Evolutionary conservation across 2,888 invertebrate genomes (phyloP).

Genomic region (Anthoptus insignis): DNA sequence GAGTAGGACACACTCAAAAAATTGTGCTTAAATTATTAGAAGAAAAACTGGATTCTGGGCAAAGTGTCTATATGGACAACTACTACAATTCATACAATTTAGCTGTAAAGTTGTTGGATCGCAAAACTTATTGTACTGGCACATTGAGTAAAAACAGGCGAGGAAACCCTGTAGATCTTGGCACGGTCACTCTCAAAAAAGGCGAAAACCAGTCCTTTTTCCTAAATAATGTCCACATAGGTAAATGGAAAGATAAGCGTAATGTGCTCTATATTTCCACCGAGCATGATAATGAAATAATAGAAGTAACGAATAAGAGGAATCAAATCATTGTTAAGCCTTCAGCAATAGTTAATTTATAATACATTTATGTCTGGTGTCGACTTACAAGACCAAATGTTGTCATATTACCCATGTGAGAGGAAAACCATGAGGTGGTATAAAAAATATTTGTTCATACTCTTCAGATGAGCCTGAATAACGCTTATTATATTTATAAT

Average conservation of each 20-base stretch:
- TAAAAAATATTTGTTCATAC: no score
- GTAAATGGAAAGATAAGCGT: constrained; percentile 50
- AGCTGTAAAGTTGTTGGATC: constrained; percentile 54
- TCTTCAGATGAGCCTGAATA: no score
- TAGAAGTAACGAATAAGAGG: constrained; percentile 39
- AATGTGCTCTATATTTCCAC: constrained; percentile 32
- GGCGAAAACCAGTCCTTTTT: constrained; percentile 51
- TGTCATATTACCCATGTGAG: no score
- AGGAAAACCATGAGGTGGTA: no score
- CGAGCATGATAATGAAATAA: constrained; percentile 41
- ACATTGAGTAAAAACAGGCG: constrained; percentile 35
- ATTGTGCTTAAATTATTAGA: constrained; percentile 57
- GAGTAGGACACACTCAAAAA: constrained; percentile 50
- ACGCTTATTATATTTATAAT: no score
- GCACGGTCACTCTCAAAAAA: constrained; percentile 41
- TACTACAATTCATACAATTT: constrained; percentile 56
- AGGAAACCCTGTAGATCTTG: no score
- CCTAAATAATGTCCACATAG: constrained; percentile 49
- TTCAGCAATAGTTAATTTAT: no score
- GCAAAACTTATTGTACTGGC: constrained; percentile 64
- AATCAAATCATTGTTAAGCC: constrained; percentile 6
- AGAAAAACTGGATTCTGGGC: constrained; percentile 54
- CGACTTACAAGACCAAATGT: no score
- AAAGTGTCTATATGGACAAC: constrained; percentile 58
- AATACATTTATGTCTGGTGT: no score